Conservation (phyloP, 2,797 vertebrate species). For the Amazonetta brasiliensis region DNA sequence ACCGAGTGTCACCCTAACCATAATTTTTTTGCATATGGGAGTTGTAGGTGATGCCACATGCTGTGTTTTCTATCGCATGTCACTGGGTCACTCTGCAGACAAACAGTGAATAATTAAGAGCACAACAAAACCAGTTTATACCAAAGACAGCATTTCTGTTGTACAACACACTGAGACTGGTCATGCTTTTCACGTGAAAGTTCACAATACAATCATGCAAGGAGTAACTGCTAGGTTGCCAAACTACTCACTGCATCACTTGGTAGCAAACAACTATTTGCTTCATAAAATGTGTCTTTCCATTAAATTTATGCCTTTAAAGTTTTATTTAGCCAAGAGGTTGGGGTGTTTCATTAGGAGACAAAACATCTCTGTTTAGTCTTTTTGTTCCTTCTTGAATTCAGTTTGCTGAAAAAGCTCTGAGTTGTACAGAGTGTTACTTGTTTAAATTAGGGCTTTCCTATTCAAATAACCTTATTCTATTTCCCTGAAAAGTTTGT, state of each 20-base stretch:
- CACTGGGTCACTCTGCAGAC: not conserved
- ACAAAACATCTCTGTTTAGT: slow-evolving; percentile 32
- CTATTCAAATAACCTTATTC: slow-evolving; percentile 34
- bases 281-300: not conserved
- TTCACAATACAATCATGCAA: not conserved
- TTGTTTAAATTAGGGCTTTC: slow-evolving; percentile 45
- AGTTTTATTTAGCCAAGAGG: slow-evolving; percentile 9
- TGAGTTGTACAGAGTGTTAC: not conserved
- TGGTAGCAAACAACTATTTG: not conserved
- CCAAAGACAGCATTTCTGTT: not conserved
- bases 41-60: not conserved
- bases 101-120: not conserved
- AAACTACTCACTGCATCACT: not conserved
- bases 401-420: slow-evolving; percentile 26
- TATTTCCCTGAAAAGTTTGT: slow-evolving; percentile 25
- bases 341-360: not conserved
- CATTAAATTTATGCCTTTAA: not conserved
- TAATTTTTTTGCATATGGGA: not conserved
- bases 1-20: not conserved
- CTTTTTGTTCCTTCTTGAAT: not conserved
- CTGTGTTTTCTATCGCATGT: not conserved
- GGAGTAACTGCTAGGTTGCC: not conserved
- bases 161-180: not conserved
- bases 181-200: not conserved
- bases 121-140: not conserved